Percentiles rank a stretch among this genome's conserved stretches.
These are phyloP conservation scores for Prostheceraeus crozeri DNA, from an alignment of 2,888 invertebrate genomes.

Conservation along the genomic window DNA sequence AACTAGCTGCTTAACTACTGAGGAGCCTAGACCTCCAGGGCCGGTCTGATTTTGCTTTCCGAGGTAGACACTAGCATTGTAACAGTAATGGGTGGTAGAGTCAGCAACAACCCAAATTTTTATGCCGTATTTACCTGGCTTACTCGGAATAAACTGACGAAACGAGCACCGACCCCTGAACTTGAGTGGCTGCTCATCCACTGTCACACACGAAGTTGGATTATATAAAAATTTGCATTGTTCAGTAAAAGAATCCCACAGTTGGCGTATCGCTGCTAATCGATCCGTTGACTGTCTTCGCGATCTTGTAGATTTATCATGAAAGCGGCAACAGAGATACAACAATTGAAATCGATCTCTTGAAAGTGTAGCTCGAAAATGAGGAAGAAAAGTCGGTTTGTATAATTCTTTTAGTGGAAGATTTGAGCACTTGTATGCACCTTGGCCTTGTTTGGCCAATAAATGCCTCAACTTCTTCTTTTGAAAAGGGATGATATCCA, in stretches of 20 bases:
- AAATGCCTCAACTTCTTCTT: slow-evolving; percentile 9
- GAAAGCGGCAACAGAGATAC: neutral
- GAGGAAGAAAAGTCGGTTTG: neutral
- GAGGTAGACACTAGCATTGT: slow-evolving; percentile 12
- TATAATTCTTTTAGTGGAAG: slow-evolving; percentile 16
- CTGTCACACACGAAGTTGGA: slow-evolving; percentile 15
- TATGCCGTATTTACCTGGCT: slow-evolving; percentile 7
- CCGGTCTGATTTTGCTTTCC: slow-evolving; percentile 3
- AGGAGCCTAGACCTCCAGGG: too few species aligned
- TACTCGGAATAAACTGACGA: neutral
- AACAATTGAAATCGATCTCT: slow-evolving; percentile 7
- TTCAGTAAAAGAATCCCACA: neutral
- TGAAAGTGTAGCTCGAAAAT: slow-evolving; percentile 9
- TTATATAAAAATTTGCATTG: slow-evolving; percentile 14
- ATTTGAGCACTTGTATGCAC: slow-evolving; percentile 13
- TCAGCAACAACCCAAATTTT: slow-evolving; percentile 11
- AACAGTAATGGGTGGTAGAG: slow-evolving; percentile 12
- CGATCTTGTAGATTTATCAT: neutral
- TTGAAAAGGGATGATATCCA: neutral
- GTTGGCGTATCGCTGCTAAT: neutral
- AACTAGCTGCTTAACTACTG: too few species aligned
- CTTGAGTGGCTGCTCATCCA: slow-evolving; percentile 19
- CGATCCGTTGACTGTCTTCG: neutral
- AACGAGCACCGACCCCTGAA: slow-evolving; percentile 4
- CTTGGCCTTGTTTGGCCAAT: too few species aligned